Conservation (phyloP, 2,113 vertebrate genomes). For the Scytalopus superciliaris region DNA sequence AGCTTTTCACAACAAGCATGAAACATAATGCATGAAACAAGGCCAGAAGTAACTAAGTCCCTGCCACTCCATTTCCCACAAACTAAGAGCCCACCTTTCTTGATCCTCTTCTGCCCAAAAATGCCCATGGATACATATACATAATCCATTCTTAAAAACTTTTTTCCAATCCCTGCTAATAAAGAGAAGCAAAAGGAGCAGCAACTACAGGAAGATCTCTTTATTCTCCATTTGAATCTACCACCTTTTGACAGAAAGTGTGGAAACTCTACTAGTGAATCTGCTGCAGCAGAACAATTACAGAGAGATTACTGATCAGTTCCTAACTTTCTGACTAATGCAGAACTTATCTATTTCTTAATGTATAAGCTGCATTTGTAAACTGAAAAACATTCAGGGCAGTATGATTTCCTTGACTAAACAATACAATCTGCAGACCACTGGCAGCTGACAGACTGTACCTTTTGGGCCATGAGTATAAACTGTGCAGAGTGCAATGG, state of each 20-base stretch:
- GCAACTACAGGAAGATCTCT: neutral
- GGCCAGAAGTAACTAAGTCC: neutral
- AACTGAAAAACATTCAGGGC: neutral
- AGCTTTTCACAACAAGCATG: neutral
- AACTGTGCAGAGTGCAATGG: neutral
- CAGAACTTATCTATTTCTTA: neutral
- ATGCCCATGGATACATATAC: fast-evolving
- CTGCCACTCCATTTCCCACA: neutral
- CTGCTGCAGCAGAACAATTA: neutral
- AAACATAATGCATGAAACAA: neutral
- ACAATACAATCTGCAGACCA: neutral
- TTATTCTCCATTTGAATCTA: neutral
- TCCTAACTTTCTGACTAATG: neutral
- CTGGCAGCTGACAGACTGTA: neutral
- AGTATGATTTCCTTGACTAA: neutral
- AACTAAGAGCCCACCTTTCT: neutral
- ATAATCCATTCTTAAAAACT: neutral
- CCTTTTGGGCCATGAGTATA: neutral
- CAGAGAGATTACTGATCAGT: neutral
- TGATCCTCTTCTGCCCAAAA: neutral
- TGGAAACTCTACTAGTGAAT: neutral
- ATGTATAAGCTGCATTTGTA: neutral
- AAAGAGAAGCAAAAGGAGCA: neutral
- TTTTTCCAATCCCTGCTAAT: neutral
- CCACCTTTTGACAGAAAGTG: neutral